Base-by-base conservation (phyloP, 2,113 vertebrate species). In the Serinus canaria region DNA sequence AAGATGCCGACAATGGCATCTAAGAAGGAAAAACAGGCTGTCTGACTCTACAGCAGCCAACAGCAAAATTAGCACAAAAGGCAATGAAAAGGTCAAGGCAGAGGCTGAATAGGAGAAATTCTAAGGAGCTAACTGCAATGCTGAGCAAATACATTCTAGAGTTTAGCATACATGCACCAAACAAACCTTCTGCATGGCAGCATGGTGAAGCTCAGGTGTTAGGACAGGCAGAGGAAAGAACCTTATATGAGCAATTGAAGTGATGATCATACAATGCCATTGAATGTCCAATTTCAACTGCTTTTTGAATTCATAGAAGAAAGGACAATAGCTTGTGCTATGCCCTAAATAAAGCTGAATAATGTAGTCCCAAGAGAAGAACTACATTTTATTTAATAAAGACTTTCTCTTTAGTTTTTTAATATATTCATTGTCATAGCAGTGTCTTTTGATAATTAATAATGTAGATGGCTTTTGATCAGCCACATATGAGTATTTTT, bases 11-110 rank as follows among this genome's bases (percentile, higher is more conserved):
- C 97, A 95, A 50, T 97, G 92, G 96, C 86, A 96, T 46, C 88
- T 96, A 41, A 30, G 87, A 97, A 96, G 60, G 44, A 91, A 96
- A 96, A 96, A 77, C 79, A 95, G 81, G 63, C 85, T 10, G 31
- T 33, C 77, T 97, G 95, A 97, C 92, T 97, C 96, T 94, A 76
- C 87, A 92, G 96, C 96, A 97, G 70, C 93, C 94, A 96, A 83
- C 55, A 98, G 96, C 88, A 94, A 97, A 97, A 92, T 94, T 78
- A 94, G 77, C 86, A 85, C 73, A 85, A 72, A 93, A 95, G 68
- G 72, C 83, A 96, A 94, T 15, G 4, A 75, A 95, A 89, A 92
- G 58, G 69, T 83, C 91, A 90, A 69, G 68, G 64, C 85, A 95
- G 63, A 83, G 69, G 63, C 69, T 7, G 1, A 92, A 82, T 33